Conservation (phyloP, 30 jellyfish, hydroid and myxozoan genomes). For the Sanderia malayensis region DNA sequence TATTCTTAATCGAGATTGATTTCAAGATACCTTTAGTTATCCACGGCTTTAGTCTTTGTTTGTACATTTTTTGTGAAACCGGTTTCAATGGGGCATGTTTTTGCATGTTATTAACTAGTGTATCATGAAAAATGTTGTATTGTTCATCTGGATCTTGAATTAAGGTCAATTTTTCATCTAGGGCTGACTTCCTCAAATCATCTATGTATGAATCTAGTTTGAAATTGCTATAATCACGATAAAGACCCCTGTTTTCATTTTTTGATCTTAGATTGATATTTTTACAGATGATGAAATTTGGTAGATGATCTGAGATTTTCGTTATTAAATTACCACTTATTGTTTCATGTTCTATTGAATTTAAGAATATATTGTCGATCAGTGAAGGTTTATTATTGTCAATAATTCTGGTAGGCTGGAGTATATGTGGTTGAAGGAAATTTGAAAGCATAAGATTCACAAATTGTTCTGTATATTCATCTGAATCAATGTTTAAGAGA, state of each 20-base stretch:
- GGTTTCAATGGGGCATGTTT: background rate
- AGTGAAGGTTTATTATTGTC: constrained; percentile 27
- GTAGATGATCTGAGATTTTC: constrained; percentile 37
- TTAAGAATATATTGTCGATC: constrained; percentile 34
- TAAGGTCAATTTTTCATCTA: background rate
- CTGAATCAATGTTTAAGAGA: constrained; percentile 30
- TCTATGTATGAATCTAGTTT: constrained; percentile 6
- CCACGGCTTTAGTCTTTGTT: background rate
- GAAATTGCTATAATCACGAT: constrained; percentile 28
- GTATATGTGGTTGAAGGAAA: constrained; percentile 41
- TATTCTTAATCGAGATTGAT: constrained; percentile 19
- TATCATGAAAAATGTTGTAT: background rate
- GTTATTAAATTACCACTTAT: constrained; percentile 25
- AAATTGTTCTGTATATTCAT: constrained; percentile 25
- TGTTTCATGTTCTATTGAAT: constrained; percentile 28
- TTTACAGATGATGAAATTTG: constrained; percentile 30
- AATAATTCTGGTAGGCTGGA: constrained; percentile 34
- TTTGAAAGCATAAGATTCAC: constrained; percentile 39
- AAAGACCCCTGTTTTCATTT: constrained; percentile 14
- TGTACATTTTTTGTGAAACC: background rate
- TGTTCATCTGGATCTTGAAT: background rate
- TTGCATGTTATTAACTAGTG: background rate
- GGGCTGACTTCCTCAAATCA: constrained; percentile 26
- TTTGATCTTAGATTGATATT: constrained; percentile 13
- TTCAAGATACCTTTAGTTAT: constrained; percentile 7